Base-by-base conservation (phyloP, 2,113 vertebrate genomes). In the Arizona elegans region DNA sequence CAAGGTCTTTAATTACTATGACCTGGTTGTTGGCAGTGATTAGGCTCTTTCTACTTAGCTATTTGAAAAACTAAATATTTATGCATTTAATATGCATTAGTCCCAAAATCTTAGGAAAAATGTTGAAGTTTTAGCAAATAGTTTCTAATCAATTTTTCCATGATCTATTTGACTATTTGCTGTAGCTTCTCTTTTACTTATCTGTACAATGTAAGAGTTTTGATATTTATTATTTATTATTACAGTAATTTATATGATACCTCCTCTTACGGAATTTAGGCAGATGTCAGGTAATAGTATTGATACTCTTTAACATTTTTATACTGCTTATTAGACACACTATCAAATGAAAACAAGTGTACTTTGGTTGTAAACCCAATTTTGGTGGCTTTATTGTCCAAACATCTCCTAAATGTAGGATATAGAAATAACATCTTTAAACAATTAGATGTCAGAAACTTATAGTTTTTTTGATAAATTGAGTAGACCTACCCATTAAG, bases 1-100 rank as follows among this genome's bases (percentile, higher is more conserved):
- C 56, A 55, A 3, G 1, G 1, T 23, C 43, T n/a, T 21, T 89
- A 2, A 86, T 2, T 10, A 13, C 1, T 81, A 38, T 54, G 1
- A 0, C 0, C 24, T 8, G 86, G 0, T 0, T 13, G 3, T 43
- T 90, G 4, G 2, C 89, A n/a, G 2, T 43, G 12, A 3, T 58
- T 56, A 70, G 50, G 17, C 15, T 70, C 1, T 5, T 19, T 65
- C 87, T n/a, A 89, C 50, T 54, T 54, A 58, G 15, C 24, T 38
- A 85, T 94, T 38, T 92, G 56, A 47, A 75, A 88, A 0, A 1
- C 47, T 87, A 86, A 90, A 58, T 90, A 13, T 0, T 0, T 1
- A 1, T 1, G 0, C 3, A 15, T 58, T 75, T 89, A 55, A 59
- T 88, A 92, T 47, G 86, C 21, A n/a, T 85, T 56, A 86, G 4